phyloP scores from a whole-genome alignment of 1,140 invertebrate genomes.

The Pissodes strobi region DNA sequence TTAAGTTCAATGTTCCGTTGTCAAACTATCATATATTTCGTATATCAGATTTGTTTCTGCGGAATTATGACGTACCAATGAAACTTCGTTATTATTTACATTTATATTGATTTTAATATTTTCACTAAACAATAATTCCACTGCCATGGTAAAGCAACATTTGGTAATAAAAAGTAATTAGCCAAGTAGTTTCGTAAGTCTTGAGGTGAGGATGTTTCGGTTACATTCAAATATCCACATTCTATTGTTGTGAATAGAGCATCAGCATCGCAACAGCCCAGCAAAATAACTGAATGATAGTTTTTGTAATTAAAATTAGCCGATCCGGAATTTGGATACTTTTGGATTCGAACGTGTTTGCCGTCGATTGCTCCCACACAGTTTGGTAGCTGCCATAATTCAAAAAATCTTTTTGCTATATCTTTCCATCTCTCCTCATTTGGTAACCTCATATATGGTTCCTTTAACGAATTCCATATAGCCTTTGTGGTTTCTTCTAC shows the following conservation, averaged over 20 bases:
- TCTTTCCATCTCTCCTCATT: not conserved
- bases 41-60: too few species aligned
- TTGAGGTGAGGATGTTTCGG: too few species aligned
- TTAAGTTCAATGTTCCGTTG: too few species aligned
- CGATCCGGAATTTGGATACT: slow-evolving; percentile 10
- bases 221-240: too few species aligned
- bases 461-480: slow-evolving; percentile 23
- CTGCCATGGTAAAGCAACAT: not conserved
- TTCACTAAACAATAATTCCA: not conserved
- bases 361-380: not conserved
- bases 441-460: not conserved
- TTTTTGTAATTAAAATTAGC: slow-evolving; percentile 15
- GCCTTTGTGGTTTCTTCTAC: not conserved
- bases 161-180: not conserved
- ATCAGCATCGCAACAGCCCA: slow-evolving; percentile 21
- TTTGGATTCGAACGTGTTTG: slow-evolving; percentile 13
- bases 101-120: too few species aligned
- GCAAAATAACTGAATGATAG: slow-evolving; percentile 9
- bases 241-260: slow-evolving; percentile 15
- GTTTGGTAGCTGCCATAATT: not conserved
- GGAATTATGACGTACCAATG: not conserved
- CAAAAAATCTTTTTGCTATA: not conserved
- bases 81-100: not conserved
- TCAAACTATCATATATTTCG: too few species aligned
- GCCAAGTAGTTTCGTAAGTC: slow-evolving; percentile 1